Percentiles rank a stretch among this genome's conserved stretches.
Evolutionary conservation across 2,888 invertebrate genomes (phyloP).

Genomic region (Hydropsyche betteni): DNA sequence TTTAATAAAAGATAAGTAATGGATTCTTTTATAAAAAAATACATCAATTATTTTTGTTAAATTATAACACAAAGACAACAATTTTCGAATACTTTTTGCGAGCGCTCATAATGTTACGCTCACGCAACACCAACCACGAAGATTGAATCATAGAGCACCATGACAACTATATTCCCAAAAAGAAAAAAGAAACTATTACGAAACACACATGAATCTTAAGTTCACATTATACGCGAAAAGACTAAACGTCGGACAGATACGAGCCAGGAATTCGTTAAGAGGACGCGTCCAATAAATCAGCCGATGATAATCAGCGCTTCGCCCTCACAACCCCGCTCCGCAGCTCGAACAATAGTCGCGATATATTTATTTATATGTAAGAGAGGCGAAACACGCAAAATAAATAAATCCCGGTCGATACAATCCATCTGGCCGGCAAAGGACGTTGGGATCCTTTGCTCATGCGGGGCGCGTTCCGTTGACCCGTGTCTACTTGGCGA

Average conservation of each 20-base stretch:
- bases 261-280: neutral
- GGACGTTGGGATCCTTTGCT: conserved; percentile 19
- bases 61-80: neutral
- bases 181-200: too few relatives aligned
- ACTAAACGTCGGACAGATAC: neutral
- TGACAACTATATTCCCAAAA: too few relatives aligned
- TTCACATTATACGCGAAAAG: too few relatives aligned
- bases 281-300: neutral
- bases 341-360: conserved; percentile 14
- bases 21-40: neutral
- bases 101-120: too few relatives aligned
- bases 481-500: conserved; percentile 31
- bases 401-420: conserved; percentile 26
- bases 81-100: neutral
- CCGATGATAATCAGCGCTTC: too few relatives aligned
- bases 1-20: neutral
- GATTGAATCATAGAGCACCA: too few relatives aligned
- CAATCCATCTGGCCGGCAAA: conserved; percentile 8
- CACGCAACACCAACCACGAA: too few relatives aligned
- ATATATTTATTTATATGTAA: neutral
- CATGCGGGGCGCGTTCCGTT: conserved; percentile 36
- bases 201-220: too few relatives aligned
- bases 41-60: neutral
- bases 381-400: neutral
- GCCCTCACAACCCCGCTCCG: too few relatives aligned